These are phyloP conservation scores for Gallinago stenura DNA, from an alignment of 2,797 vertebrate genomes.

Conservation along the genomic window DNA sequence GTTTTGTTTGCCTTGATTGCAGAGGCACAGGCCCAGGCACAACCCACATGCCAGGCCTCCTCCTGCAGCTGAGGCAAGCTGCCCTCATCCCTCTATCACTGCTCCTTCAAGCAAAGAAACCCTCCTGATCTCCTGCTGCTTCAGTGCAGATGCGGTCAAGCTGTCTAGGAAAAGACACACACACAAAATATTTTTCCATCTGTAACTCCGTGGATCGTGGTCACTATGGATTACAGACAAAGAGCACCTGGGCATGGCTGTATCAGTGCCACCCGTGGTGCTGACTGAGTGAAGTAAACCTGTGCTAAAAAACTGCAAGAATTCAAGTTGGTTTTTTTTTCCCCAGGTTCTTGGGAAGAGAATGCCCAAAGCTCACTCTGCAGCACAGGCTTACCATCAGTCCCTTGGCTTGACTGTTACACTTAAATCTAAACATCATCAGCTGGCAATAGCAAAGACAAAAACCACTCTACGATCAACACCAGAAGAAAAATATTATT, in stretches of 20 bases:
- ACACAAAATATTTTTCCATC: rapidly evolving
- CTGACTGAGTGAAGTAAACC: neutral
- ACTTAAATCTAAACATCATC: neutral
- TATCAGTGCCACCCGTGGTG: rapidly evolving
- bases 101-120: neutral
- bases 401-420: neutral
- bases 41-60: rapidly evolving
- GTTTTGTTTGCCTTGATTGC: rapidly evolving
- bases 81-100: rapidly evolving
- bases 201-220: neutral
- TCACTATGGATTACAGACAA: neutral
- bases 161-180: neutral
- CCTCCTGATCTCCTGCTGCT: rapidly evolving
- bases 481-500: neutral
- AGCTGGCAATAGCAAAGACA: neutral
- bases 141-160: neutral
- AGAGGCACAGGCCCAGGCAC: neutral
- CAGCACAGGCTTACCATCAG: neutral
- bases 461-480: neutral
- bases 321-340: neutral
- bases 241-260: rapidly evolving
- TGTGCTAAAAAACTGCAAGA: neutral
- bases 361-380: neutral
- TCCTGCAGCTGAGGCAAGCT: neutral
- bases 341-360: neutral